Base-by-base conservation (phyloP, 2,888 invertebrate genomes). In the Tetheella fluctuosa region DNA sequence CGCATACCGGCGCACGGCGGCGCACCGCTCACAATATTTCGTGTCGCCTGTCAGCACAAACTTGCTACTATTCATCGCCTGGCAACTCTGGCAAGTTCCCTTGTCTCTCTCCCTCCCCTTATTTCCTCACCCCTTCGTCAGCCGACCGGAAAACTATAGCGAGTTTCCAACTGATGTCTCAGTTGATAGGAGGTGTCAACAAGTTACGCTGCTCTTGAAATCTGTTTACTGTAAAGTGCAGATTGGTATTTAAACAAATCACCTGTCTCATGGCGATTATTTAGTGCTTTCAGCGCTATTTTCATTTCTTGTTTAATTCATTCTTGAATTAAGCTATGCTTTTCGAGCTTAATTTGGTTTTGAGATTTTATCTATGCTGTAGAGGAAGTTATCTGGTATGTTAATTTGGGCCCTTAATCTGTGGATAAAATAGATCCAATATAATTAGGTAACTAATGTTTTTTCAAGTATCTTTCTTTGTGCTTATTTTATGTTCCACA, bases 1-100 rank as follows among this genome's bases (percentile, higher is more conserved):
- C 60, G 57, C 55, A 48, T 52, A 55, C 62, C 56, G 59, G 64
- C 62, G 63, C 37, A 10, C 7, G 48, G 48, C 10, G 61, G 65
- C 67, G 65, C 71, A 15, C 1, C 15, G 68, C 68, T 69, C 75
- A 76, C 75, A 76, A 76, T 76, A 76, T 76, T 76, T 76, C 79
- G 76, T 71, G 77, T 74, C 69, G 73, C 70, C 74, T 78, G 76
- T 77, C 79, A 71, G 68, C 76, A 61, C 73, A 73, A 77, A 80
- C 78, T 79, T 77, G 74, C 72, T 58, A 70, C 74, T 77, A 80
- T 80, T 77, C 78, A 79, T 79, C 75, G 74, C 72, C 64, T 69
- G 69, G 71, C 70, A 74, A 76, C 69, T 75, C 70, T 74, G 69
- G 73, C 68, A 69, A 71, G 67, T 65, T 63, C 62, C 64, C 57